Evolutionary conservation across 2,888 invertebrate species (phyloP).

Genomic region (Macrosiphum euphorbiae): DNA sequence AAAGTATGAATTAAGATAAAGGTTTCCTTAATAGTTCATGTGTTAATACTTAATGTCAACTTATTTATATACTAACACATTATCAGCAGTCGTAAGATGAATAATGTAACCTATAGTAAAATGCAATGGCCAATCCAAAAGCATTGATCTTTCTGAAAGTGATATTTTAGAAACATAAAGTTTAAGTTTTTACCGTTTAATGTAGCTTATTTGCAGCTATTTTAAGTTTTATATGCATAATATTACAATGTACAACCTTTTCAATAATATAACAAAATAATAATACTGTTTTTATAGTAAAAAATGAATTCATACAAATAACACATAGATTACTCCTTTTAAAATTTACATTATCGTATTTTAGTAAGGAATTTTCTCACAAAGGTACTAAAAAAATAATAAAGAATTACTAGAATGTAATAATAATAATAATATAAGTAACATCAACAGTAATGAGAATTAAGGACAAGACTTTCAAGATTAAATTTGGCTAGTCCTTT

Average conservation of each 20-base stretch:
- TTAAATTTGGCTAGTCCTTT: constrained; percentile 41
- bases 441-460: constrained; percentile 53
- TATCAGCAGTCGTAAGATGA: not conserved
- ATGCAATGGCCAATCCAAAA: not conserved
- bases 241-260: constrained; percentile 22
- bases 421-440: constrained; percentile 34
- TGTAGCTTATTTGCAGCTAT: not conserved
- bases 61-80: not conserved
- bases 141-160: not conserved
- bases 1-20: too few species aligned
- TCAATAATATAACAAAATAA: constrained; percentile 44
- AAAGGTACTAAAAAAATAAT: constrained; percentile 48
- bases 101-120: not conserved
- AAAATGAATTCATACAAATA: constrained; percentile 45
- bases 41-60: not conserved
- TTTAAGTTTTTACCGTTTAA: not conserved
- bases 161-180: not conserved
- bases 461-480: constrained; percentile 12
- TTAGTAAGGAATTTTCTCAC: not conserved
- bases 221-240: constrained; percentile 33
- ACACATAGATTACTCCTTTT: constrained; percentile 39
- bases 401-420: constrained; percentile 34
- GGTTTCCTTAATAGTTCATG: too few species aligned
- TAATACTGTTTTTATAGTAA: constrained; percentile 28
- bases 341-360: constrained; percentile 29